Evolutionary conservation across 2,113 vertebrate genomes (phyloP).

Genomic region (Alexandromys fortis): DNA sequence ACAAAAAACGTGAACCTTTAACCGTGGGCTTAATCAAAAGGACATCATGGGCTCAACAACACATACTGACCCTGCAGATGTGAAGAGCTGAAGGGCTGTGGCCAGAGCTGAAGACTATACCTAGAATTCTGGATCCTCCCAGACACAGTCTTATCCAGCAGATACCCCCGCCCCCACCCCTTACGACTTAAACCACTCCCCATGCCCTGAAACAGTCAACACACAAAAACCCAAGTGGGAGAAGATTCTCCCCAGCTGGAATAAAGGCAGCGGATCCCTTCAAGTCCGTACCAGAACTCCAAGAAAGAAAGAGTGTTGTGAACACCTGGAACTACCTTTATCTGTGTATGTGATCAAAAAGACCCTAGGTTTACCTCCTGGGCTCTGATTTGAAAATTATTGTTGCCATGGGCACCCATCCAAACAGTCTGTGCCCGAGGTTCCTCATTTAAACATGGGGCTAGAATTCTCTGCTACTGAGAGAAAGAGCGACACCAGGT

Average conservation of each 20-base stretch:
- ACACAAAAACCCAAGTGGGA: background rate
- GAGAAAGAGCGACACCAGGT: background rate
- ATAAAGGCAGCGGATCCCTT: background rate
- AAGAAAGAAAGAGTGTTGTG: background rate
- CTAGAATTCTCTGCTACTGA: background rate
- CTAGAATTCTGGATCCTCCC: background rate
- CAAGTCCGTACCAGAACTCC: background rate
- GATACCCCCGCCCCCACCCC: background rate
- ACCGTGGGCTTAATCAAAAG: background rate
- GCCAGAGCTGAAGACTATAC: background rate
- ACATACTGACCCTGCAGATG: background rate
- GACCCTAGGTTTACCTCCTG: background rate
- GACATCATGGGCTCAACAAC: background rate
- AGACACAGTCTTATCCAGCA: background rate
- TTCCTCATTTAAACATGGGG: background rate
- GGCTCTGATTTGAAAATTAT: background rate
- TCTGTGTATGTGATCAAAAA: background rate
- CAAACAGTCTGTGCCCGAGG: background rate
- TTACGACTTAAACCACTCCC: background rate
- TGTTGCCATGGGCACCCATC: accelerated
- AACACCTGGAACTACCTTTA: background rate
- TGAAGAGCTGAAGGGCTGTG: background rate
- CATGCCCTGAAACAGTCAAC: background rate
- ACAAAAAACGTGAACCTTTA: background rate
- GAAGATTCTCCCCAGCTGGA: background rate